These are phyloP conservation scores for Acleris holmiana DNA, from an alignment of 2,888 invertebrate genomes.

Conservation along the genomic window DNA sequence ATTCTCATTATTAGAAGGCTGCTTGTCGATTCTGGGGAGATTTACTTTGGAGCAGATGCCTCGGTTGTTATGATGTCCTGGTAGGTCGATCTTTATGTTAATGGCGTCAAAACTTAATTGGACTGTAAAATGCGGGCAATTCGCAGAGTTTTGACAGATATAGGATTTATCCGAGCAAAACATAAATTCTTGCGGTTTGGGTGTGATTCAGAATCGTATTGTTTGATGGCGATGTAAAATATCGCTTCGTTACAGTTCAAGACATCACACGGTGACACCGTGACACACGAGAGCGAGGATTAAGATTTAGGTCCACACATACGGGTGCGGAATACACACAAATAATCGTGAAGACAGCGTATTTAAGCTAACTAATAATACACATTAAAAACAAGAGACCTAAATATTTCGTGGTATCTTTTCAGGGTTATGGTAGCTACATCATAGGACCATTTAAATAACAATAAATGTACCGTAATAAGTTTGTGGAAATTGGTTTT, in stretches of 20 bases:
- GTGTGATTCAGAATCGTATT: conserved; percentile 4
- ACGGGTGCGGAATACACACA: no score
- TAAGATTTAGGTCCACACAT: background rate
- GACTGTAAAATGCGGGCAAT: conserved; percentile 14
- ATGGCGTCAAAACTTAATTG: conserved; percentile 48
- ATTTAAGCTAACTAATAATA: no score
- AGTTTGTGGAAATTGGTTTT: no score
- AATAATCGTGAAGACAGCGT: no score
- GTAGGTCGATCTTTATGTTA: conserved; percentile 47
- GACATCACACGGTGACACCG: background rate
- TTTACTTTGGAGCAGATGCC: conserved; percentile 60
- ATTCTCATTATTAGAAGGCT: conserved; percentile 79
- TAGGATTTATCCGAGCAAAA: background rate
- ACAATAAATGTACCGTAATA: no score
- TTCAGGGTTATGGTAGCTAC: no score
- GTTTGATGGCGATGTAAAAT: conserved; percentile 8
- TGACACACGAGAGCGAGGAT: background rate
- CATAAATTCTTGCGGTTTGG: conserved; percentile 1
- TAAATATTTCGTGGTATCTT: no score
- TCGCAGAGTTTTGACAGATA: background rate
- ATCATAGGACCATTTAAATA: no score
- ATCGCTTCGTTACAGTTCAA: conserved; percentile 1
- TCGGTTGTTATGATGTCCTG: conserved; percentile 56
- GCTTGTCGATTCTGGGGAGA: conserved; percentile 51
- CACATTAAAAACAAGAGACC: no score